Conservation (phyloP, 2,888 invertebrate genomes). For the Protonemura montana region DNA sequence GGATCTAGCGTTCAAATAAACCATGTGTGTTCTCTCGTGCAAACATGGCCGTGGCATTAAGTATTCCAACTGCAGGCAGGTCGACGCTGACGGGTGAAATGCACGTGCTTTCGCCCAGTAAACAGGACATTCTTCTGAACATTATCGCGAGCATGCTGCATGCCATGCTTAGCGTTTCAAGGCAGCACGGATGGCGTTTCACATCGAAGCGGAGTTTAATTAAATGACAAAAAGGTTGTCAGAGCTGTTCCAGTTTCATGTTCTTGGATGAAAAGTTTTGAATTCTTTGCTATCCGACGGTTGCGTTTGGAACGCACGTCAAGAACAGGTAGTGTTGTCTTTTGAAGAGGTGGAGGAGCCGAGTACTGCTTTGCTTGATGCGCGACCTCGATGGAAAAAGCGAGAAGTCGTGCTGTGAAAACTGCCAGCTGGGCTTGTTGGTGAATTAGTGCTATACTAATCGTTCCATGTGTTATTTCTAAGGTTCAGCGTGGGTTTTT, state of each 20-base stretch:
- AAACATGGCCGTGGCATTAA: not conserved
- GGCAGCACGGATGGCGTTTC: not conserved
- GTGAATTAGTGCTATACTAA: not conserved
- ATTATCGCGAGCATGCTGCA: not conserved
- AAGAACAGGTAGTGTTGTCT: not conserved
- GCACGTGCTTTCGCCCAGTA: not conserved
- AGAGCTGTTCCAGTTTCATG: not conserved
- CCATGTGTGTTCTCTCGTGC: not conserved
- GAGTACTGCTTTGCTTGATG: not conserved
- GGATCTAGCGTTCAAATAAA: not conserved
- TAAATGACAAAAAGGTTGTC: constrained; percentile 12
- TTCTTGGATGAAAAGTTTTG: not conserved
- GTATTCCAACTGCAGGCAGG: not conserved
- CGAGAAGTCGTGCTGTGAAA: not conserved
- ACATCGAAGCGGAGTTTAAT: not conserved
- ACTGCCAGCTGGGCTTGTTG: not conserved
- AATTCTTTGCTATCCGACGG: not conserved
- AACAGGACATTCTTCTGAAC: not conserved
- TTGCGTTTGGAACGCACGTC: not conserved
- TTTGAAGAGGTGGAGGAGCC: not conserved
- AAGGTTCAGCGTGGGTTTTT: not conserved
- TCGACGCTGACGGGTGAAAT: not conserved
- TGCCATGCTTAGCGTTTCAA: not conserved
- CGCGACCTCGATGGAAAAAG: not conserved
- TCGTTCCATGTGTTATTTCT: not conserved